These are phyloP conservation scores for Rhimphoctona megacephalus DNA, from an alignment of 2,888 invertebrate genomes.

Conservation along the genomic window DNA sequence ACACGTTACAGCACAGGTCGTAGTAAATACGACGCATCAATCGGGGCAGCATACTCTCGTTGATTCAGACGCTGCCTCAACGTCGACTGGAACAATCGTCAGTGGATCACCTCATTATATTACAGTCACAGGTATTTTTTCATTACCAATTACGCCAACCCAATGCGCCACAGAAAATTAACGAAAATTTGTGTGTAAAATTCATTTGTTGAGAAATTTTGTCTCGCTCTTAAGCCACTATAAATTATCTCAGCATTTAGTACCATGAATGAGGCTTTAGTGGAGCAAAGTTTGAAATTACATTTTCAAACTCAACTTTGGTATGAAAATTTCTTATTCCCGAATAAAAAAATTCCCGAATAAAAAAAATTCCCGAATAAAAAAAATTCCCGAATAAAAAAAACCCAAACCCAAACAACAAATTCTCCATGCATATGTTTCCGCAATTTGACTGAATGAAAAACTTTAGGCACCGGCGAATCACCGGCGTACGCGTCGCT, in stretches of 20 bases:
- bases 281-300: neutral
- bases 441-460: conserved; percentile 79
- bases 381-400: conserved; percentile 55
- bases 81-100: conserved; percentile 84
- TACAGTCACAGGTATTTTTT: conserved; percentile 89
- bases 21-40: conserved; percentile 83
- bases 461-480: conserved; percentile 82
- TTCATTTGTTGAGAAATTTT: too few relatives aligned
- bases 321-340: neutral
- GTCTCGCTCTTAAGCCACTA: too few relatives aligned
- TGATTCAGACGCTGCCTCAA: conserved; percentile 86
- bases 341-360: neutral
- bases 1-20: conserved; percentile 85
- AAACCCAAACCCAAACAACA: too few relatives aligned
- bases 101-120: conserved; percentile 88
- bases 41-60: conserved; percentile 85
- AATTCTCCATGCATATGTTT: conserved; percentile 78
- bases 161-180: neutral
- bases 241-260: neutral
- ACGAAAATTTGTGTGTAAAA: neutral
- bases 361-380: conserved; percentile 61
- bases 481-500: conserved; percentile 86
- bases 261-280: neutral
- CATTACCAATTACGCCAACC: neutral
- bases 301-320: neutral